phyloP scores from a whole-genome alignment of 2,113 vertebrate species.

The Connochaetes taurinus region DNA sequence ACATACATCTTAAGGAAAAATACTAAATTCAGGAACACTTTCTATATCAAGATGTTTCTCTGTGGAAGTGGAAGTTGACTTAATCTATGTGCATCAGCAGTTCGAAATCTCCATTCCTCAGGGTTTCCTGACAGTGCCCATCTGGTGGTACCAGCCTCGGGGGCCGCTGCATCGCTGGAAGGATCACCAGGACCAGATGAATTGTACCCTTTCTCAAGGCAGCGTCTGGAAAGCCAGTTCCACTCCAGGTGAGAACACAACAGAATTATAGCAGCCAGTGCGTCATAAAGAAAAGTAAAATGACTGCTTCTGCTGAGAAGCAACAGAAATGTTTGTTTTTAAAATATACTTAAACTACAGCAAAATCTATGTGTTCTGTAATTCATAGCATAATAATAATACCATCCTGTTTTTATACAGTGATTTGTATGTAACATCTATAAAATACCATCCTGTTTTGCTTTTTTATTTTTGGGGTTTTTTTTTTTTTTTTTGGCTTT shows the following conservation, averaged over 20 bases:
- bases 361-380: not conserved
- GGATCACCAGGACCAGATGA: conserved; percentile 43
- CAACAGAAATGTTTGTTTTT: not conserved
- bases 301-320: not conserved
- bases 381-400: not conserved
- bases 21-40: not conserved
- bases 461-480: not conserved
- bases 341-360: not conserved
- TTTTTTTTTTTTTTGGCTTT: not conserved
- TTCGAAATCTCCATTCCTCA: conserved; percentile 52
- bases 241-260: conserved; percentile 68
- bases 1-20: not conserved
- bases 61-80: not conserved
- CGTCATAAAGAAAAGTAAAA: not conserved
- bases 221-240: conserved; percentile 55
- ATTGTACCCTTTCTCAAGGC: conserved; percentile 59
- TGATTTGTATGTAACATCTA: not conserved
- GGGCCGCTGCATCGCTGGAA: not conserved
- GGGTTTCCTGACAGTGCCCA: conserved; percentile 89
- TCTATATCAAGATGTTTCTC: not conserved
- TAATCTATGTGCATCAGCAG: not conserved
- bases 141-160: conserved; percentile 83
- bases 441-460: not conserved
- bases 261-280: fast-evolving
- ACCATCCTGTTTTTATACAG: not conserved